A percentile compares a stretch with the other conserved stretches of the same genome.
Conservation (phyloP, 2,888 invertebrate species). For the Reticulitermes lucifugus region DNA sequence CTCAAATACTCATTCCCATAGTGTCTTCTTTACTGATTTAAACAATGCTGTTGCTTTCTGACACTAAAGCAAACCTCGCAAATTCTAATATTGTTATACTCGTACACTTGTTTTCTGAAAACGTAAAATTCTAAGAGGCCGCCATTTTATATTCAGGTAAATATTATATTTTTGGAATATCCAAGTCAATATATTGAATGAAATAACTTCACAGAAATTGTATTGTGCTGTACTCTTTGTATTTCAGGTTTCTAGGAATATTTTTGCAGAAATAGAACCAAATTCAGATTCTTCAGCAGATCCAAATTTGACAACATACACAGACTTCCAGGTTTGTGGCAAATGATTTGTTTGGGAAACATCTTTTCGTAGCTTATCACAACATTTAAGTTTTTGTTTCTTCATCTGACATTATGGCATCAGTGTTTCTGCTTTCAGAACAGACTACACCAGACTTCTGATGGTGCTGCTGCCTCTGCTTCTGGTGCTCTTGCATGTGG, state of each 20-base stretch:
- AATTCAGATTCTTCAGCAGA: not conserved
- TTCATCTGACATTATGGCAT: not conserved
- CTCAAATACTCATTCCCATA: too few relatives aligned
- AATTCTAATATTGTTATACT: too few relatives aligned
- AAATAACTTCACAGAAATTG: not conserved
- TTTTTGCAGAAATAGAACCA: not conserved
- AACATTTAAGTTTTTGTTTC: not conserved
- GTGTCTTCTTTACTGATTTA: too few relatives aligned
- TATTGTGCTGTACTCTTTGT: not conserved
- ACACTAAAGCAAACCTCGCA: too few relatives aligned
- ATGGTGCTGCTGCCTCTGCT: not conserved
- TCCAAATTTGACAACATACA: not conserved
- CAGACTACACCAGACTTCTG: not conserved
- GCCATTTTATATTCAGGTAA: too few relatives aligned
- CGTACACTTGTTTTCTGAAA: too few relatives aligned
- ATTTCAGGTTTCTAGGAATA: conserved; percentile 10
- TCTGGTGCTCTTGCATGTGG: conserved; percentile 4
- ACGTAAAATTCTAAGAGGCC: too few relatives aligned
- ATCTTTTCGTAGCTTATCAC: not conserved
- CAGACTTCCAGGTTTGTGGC: conserved; percentile 15
- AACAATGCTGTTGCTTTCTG: too few relatives aligned
- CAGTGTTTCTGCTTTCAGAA: not conserved
- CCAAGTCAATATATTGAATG: too few relatives aligned
- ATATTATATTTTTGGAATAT: too few relatives aligned
- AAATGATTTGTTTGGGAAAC: not conserved